Evolutionary conservation across 2,113 vertebrate genomes (phyloP), one percentile per base, ranked within the genome.

Genomic region (Equus quagga): DNA sequence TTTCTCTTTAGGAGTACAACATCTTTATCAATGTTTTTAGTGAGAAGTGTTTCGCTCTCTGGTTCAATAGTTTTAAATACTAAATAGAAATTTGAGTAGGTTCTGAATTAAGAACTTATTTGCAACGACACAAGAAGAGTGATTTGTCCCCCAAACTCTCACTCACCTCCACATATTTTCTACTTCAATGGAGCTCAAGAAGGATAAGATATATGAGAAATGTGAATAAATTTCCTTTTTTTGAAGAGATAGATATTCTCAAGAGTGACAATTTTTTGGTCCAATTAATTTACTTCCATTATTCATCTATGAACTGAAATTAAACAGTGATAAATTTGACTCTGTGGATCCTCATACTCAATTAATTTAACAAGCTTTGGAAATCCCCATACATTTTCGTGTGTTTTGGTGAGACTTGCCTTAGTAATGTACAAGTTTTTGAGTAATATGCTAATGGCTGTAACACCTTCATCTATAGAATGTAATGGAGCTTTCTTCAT

Each of bases 61-160:
- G 18, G 10, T 5, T 85, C 26, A 89, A 82, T 6, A 73, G 13
- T 33, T 89, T 85, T 79, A 72, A 31, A 56, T 5, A 69, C 9
- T 41, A 80, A 72, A 12, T 87, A 33, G 4, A 93, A 95, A 88
- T 91, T 13, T 87, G 15, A 62, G 73, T 8, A 72, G 36, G 4
- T 60, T 88, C n/a, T 67, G 49, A 92, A 73, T 65, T 64, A 95
- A 89, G 31, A 94, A 78, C 28, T 58, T 65, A 88, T 12, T 81
- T 70, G 19, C 5, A 96, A 44, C 26, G 64, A 84, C 3, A 78
- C 8, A 13, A 65, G 24, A 76, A 1, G 7, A 26, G 8, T 51
- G 17, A 36, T 56, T 46, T 73, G 3, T 0, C 7, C 23, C 8
- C n/a, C 36, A 87, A 62, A 84, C 8, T 73, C 13, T 73, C 17